phyloP scores from a whole-genome alignment of 2,888 invertebrate genomes.

The Tortricodes alternella region DNA sequence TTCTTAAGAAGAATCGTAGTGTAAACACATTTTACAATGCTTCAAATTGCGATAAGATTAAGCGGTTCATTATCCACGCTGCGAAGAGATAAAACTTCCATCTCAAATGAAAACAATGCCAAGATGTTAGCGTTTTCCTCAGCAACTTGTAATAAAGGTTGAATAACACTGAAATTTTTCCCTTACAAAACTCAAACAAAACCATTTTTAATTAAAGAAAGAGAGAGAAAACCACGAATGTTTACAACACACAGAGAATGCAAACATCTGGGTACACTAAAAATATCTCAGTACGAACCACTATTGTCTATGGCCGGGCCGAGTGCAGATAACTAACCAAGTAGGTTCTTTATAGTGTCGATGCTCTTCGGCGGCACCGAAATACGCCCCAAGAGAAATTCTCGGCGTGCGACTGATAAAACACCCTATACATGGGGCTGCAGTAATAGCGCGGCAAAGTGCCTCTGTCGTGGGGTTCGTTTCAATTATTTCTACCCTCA shows the following conservation, averaged over 20 bases:
- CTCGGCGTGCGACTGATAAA: slow-evolving; percentile 29
- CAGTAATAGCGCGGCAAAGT: slow-evolving; percentile 26
- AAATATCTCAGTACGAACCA: slow-evolving; percentile 18
- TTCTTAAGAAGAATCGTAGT: not conserved
- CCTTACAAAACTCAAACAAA: not conserved
- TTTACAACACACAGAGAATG: slow-evolving; percentile 6
- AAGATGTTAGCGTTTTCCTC: not conserved
- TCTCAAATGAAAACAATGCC: not conserved
- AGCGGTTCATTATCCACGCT: not conserved
- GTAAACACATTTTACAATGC: not conserved
- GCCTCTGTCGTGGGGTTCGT: slow-evolving; percentile 24
- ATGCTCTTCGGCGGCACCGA: slow-evolving; percentile 14
- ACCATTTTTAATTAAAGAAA: slow-evolving; percentile 16
- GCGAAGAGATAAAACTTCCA: slow-evolving; percentile 2
- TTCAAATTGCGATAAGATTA: not conserved
- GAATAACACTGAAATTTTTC: no score
- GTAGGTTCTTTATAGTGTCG: slow-evolving; percentile 30
- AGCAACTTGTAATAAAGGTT: not conserved
- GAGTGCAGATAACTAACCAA: slow-evolving; percentile 28
- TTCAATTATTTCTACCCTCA: slow-evolving; percentile 30
- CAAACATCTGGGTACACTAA: slow-evolving; percentile 11
- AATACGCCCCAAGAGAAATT: slow-evolving; percentile 32
- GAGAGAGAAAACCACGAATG: slow-evolving; percentile 8
- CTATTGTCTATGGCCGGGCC: slow-evolving; percentile 14
- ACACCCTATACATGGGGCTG: slow-evolving; percentile 25